Evolutionary conservation across 2,797 vertebrate genomes (phyloP), one percentile per base, ranked within the genome.

Genomic region (Remorina albescens): DNA sequence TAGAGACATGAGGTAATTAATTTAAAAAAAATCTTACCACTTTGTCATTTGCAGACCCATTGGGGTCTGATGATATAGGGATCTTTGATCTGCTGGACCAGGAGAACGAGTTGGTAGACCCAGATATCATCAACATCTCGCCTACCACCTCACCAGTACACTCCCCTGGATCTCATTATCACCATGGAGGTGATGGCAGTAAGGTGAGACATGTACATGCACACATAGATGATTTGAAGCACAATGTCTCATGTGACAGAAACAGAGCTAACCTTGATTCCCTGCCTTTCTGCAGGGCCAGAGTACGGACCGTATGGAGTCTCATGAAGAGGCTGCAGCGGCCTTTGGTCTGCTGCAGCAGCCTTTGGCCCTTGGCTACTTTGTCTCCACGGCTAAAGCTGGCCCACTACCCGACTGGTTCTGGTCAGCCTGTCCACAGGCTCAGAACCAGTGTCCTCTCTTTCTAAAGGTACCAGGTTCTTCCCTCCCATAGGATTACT

Each of bases 371-470:
- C 96, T 99, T 2, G 98, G 98, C 78, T 99, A 99, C 93, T 98
- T 98, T 81, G 97, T 99, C 87, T 99, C 97, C 82, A 99, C 98
- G 76, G 98, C 97, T 88, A 98, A 98, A 96, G 96, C 97, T 54
- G 97, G 97, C 88, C 97, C 96, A 0, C 95, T 99, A 92, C 98
- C 98, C 51, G 96, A 98, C 94, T 99, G 97, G 97, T 99, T 99
- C 94, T 99, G 98, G 97, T 97, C 98, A 44, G 96, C 97, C 62
- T 99, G 98, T 93, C 98, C 97, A 87, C 97, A 99, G 96, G 98
- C 98, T 92, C 96, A 98, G 96, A 97, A 98, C 94, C 98, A 99
- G 92, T 99, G 98, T 94, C 98, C 97, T 71, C 95, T 99, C 88
- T 99, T 98, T 91, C 96, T 99, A 92, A 99, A 99, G 97, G 98